Percentiles rank a stretch among this genome's conserved stretches.
phyloP scores from a whole-genome alignment of 1,140 invertebrate species.

The Lineus longissimus region DNA sequence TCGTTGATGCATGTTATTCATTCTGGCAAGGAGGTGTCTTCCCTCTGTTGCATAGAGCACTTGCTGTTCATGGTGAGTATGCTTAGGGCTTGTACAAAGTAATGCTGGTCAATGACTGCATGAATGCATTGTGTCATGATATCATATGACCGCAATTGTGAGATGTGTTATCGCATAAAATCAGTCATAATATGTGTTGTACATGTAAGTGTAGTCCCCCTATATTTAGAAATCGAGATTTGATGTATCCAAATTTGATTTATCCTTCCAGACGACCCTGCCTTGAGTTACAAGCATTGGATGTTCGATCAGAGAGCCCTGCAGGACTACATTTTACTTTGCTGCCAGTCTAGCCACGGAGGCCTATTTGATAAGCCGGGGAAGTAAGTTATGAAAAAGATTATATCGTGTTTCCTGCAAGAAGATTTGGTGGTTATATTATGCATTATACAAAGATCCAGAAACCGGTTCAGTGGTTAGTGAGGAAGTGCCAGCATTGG shows the following conservation, averaged over 20 bases:
- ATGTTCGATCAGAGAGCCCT: slow-evolving; percentile 62
- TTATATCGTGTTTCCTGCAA: neutral
- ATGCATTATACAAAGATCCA: too few species aligned
- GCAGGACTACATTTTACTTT: slow-evolving; percentile 91
- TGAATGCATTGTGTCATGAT: too few species aligned
- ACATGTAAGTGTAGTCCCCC: too few species aligned
- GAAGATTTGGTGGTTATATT: too few species aligned
- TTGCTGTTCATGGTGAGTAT: slow-evolving; percentile 35
- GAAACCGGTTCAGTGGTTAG: too few species aligned
- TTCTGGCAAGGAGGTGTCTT: slow-evolving; percentile 97
- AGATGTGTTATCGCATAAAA: slow-evolving; percentile 1
- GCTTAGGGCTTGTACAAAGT: too few species aligned
- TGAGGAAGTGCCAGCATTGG: too few species aligned
- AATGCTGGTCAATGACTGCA: too few species aligned
- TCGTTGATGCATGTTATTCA: slow-evolving; percentile 97
- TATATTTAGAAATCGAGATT: too few species aligned
- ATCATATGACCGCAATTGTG: neutral
- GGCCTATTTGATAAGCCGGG: slow-evolving; percentile 94
- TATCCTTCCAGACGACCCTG: slow-evolving; percentile 29
- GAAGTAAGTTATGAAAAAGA: slow-evolving; percentile 62
- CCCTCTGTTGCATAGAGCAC: slow-evolving; percentile 60
- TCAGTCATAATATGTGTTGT: too few species aligned
- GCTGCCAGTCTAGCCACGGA: slow-evolving; percentile 85
- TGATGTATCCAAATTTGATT: too few species aligned
- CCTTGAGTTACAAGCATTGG: slow-evolving; percentile 42